Evolutionary conservation across 92 coral and sea anemone species (phyloP).

Genomic region (Heliopora coerulea): DNA sequence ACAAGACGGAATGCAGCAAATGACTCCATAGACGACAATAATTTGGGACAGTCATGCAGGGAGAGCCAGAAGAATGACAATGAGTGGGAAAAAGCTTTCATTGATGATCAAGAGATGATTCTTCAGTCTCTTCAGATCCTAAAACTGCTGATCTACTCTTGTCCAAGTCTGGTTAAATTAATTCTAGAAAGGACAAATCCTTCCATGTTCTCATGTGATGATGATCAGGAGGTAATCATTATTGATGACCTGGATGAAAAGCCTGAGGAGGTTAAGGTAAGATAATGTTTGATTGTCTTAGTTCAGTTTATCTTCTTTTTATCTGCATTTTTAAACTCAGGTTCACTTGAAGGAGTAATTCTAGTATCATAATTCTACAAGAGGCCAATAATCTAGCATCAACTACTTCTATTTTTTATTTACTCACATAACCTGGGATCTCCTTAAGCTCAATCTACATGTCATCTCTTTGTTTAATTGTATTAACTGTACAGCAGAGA

Average conservation of each 20-base stretch:
- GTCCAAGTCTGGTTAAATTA: conserved; percentile 5
- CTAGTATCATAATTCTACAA: too few relatives aligned
- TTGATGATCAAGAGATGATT: conserved; percentile 18
- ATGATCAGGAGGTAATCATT: background rate
- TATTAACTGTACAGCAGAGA: too few relatives aligned
- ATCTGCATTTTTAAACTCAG: too few relatives aligned
- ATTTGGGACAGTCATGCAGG: background rate
- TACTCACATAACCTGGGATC: too few relatives aligned
- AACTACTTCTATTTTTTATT: too few relatives aligned
- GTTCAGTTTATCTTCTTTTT: too few relatives aligned
- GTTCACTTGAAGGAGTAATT: too few relatives aligned
- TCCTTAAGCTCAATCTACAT: too few relatives aligned
- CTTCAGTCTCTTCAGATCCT: conserved; percentile 21
- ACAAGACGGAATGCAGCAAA: background rate
- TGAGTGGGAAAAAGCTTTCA: background rate
- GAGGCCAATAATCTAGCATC: too few relatives aligned
- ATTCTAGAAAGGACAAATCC: conserved; percentile 24
- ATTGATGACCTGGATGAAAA: background rate
- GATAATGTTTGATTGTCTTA: background rate
- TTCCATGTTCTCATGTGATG: background rate
- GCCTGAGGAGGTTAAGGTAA: background rate
- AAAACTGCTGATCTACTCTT: conserved; percentile 8
- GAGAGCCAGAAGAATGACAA: background rate
- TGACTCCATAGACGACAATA: background rate
- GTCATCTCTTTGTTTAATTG: too few relatives aligned